Base-by-base conservation (phyloP, 2,797 vertebrate genomes). In the Lemur catta region DNA sequence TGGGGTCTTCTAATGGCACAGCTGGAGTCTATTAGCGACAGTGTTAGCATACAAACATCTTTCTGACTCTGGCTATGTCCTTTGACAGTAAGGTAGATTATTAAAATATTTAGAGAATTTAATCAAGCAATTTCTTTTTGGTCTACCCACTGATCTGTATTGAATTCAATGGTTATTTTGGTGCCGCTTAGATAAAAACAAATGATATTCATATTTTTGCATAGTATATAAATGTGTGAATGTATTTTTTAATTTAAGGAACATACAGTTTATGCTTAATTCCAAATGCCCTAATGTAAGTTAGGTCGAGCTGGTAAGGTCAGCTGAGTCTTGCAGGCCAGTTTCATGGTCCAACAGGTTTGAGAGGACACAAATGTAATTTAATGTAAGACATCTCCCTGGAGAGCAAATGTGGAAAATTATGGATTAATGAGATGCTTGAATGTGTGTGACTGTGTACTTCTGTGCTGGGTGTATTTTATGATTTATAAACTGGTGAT, bases 51-150 rank as follows among this genome's bases (percentile, higher is more conserved):
- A 11, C n/a, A 89, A 67, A 86, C 38, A 41, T 69, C 35, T 81
- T 93, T 85, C 61, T 67, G 20, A 38, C 43, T 72, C 57, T 82
- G 48, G 7, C 76, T 88, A 33, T 86, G 65, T 71, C 81, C 69
- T 81, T 78, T 50, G 17, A 89, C 43, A 89, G 10, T 55, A 94
- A 86, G 69, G 8, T 50, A 52, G 33, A 79, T 97, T 88, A 80
- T 76, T 89, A 52, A 63, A 94, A 72, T 88, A 75, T 48, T 84
- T 94, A 93, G 46, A 75, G 20, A 92, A 93, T 93, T 92, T 91
- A 80, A 24, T 85, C 59, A 90, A 86, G 26, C 14, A 85, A 76
- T 89, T 92, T 92, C 11, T 91, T 75, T 88, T 86, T 76, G 30
- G 17, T 57, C 46, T 57, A 69, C 2, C 30, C 6, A 84, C 48